Evolutionary conservation across 2,888 invertebrate species (phyloP).

Genomic region (Diaprepes abbreviatus): DNA sequence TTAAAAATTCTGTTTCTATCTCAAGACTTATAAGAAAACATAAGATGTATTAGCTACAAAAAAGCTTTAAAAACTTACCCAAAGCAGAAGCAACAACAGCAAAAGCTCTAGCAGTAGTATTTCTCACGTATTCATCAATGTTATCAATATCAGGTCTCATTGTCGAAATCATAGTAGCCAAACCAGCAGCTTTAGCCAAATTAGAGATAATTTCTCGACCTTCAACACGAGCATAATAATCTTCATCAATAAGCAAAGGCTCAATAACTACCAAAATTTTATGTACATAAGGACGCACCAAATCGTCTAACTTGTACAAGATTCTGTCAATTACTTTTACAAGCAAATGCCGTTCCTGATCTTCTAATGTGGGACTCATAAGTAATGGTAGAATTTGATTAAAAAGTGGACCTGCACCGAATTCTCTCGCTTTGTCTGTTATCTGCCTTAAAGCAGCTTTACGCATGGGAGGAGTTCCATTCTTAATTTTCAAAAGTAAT

Average conservation of each 20-base stretch:
- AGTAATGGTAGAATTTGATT: constrained; percentile 98
- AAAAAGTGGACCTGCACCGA: constrained; percentile 98
- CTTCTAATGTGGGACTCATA: constrained; percentile 99
- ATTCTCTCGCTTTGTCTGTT: constrained; percentile 98
- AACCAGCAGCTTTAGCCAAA: constrained; percentile 97
- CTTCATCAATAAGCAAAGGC: constrained; percentile 98
- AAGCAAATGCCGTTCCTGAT: constrained; percentile 98
- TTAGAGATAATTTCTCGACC: constrained; percentile 99
- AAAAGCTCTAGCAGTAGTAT: constrained; percentile 99
- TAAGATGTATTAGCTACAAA: too few relatives aligned
- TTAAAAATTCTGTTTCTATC: too few relatives aligned
- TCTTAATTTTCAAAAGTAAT: constrained; percentile 96
- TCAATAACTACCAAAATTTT: constrained; percentile 99
- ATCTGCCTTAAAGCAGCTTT: constrained; percentile 98
- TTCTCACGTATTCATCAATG: constrained; percentile 98
- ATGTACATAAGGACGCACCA: constrained; percentile 99
- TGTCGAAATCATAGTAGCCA: constrained; percentile 99
- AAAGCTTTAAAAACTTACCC: too few relatives aligned
- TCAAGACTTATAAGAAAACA: too few relatives aligned
- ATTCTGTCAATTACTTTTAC: constrained; percentile 99
- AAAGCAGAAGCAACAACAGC: constrained; percentile 99
- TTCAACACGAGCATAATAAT: constrained; percentile 99
- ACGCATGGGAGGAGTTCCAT: constrained; percentile 99
- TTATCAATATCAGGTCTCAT: constrained; percentile 99
- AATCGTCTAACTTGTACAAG: constrained; percentile 97